phyloP scores from a whole-genome alignment of 2,797 vertebrate species.

The Oreochromis mossambicus region DNA sequence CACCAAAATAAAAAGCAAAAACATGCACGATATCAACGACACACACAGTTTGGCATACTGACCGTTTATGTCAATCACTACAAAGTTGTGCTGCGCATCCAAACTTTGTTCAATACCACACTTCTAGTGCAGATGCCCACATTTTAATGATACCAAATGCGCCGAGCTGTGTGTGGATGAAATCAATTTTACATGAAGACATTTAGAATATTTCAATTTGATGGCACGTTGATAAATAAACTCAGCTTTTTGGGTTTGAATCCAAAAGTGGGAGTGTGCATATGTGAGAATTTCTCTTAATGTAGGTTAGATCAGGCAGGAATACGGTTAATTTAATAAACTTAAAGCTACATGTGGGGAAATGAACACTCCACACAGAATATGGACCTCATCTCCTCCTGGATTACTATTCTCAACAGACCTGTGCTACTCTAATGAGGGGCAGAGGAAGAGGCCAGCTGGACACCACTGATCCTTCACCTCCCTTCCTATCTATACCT shows the following conservation, averaged over 20 bases:
- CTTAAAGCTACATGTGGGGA: not conserved
- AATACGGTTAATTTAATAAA: not conserved
- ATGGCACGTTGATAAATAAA: not conserved
- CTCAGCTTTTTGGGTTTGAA: not conserved
- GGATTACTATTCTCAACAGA: slow-evolving; percentile 60
- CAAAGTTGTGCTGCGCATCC: not conserved
- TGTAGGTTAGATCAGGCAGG: not conserved
- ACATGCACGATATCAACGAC: not conserved
- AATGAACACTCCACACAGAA: not conserved
- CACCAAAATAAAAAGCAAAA: not conserved
- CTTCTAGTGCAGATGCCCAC: not conserved
- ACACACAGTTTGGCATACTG: not conserved
- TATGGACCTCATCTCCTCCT: not conserved
- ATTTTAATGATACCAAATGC: not conserved
- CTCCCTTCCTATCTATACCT: slow-evolving; percentile 20
- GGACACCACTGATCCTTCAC: slow-evolving; percentile 64
- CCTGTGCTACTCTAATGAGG: slow-evolving; percentile 67
- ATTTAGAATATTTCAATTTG: not conserved
- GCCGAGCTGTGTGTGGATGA: not conserved
- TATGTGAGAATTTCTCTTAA: not conserved
- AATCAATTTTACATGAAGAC: not conserved
- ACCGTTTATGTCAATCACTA: not conserved
- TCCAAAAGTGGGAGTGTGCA: not conserved
- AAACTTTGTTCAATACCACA: not conserved
- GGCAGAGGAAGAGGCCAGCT: slow-evolving; percentile 59